Conservation (phyloP, 2,797 vertebrate genomes). For the Malurus splendens region DNA sequence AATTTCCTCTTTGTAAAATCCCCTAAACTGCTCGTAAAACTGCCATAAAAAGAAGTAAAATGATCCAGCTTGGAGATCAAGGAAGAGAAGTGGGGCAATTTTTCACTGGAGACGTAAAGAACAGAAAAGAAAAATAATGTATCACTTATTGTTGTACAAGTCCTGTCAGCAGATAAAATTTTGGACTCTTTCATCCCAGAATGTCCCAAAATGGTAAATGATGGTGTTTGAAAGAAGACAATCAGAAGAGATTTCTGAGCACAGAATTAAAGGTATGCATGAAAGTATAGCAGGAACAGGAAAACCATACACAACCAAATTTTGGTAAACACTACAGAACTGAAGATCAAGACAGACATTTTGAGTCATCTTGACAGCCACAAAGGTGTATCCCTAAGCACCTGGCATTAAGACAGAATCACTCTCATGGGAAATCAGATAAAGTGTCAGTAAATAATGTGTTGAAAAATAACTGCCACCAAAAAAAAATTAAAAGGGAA, state of each 20-base stretch:
- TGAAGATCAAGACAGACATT: background rate
- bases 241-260: background rate
- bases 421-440: background rate
- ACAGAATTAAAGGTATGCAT: background rate
- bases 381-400: background rate
- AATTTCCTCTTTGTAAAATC: slow-evolving; percentile 19
- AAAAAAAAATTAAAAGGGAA: background rate
- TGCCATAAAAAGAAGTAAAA: slow-evolving; percentile 18
- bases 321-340: background rate
- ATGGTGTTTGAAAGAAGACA: background rate
- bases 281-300: background rate
- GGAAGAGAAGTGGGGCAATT: background rate
- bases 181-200: background rate
- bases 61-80: slow-evolving; percentile 6
- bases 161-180: background rate
- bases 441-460: background rate
- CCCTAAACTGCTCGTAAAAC: background rate
- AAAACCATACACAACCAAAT: background rate
- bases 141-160: background rate
- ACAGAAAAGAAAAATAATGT: background rate
- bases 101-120: background rate
- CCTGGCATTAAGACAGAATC: background rate
- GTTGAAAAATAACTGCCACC: background rate
- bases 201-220: background rate
- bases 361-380: background rate